These are phyloP conservation scores for Pao palembangensis DNA, from an alignment of 2,113 vertebrate species.

Conservation along the genomic window DNA sequence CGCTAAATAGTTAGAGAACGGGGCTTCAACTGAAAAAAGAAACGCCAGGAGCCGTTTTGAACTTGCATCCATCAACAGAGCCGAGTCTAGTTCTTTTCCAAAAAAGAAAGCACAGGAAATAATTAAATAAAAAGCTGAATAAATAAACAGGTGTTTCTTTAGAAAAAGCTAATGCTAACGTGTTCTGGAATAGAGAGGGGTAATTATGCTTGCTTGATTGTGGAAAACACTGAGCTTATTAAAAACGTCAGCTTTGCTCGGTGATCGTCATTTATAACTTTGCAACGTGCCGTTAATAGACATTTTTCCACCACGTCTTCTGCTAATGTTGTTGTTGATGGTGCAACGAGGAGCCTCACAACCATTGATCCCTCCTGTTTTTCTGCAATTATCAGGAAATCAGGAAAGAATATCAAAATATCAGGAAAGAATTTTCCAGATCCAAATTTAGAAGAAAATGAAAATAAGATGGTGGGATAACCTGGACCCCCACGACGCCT, in stretches of 20 bases:
- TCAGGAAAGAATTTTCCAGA: no score
- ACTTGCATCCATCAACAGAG: no score
- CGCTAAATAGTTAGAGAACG: no score
- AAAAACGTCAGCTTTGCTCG: constrained; percentile 81
- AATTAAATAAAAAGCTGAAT: constrained; percentile 60
- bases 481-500: no score
- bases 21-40: constrained; percentile 43
- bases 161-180: constrained; percentile 77
- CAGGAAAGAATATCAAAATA: no score
- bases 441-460: no score
- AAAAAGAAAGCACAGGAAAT: constrained; percentile 22
- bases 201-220: constrained; percentile 81
- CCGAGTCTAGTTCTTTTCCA: constrained; percentile 29
- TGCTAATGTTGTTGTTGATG: constrained; percentile 78
- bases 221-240: constrained; percentile 80
- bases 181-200: constrained; percentile 78
- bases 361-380: no score
- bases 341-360: constrained; percentile 37
- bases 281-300: constrained; percentile 82
- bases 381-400: no score
- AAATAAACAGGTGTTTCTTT: constrained; percentile 82
- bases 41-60: no score
- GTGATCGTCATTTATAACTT: constrained; percentile 82
- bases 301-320: constrained; percentile 78
- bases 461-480: no score